Conservation (phyloP, 2,888 invertebrate species). For the Ophion ventricosus region DNA sequence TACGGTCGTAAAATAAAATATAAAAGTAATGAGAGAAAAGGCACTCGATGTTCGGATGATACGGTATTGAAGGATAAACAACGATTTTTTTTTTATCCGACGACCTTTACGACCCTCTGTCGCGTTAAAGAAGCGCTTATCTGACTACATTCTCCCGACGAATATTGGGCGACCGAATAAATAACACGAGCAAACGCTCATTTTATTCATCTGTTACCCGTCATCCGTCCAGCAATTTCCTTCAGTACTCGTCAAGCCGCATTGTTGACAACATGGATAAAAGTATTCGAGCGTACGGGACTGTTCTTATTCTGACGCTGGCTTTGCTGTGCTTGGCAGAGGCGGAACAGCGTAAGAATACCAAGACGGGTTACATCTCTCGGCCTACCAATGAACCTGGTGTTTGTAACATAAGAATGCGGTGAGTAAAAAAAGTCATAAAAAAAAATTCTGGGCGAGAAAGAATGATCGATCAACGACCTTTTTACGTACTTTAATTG, state of each 20-base stretch:
- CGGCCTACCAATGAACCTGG: conserved; percentile 81
- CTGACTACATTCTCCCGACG: conserved; percentile 3
- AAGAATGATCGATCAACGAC: neutral
- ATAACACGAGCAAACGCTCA: neutral
- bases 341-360: conserved; percentile 69
- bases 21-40: conserved; percentile 65
- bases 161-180: too few relatives aligned
- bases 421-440: conserved; percentile 84
- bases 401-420: conserved; percentile 87
- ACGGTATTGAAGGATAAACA: conserved; percentile 41
- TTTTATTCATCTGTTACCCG: conserved; percentile 1
- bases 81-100: conserved; percentile 48
- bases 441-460: neutral
- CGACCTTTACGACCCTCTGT: conserved; percentile 57
- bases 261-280: conserved; percentile 74
- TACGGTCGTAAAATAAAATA: conserved; percentile 78
- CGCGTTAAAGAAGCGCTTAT: conserved; percentile 43
- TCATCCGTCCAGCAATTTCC: conserved; percentile 38
- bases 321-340: conserved; percentile 63
- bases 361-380: conserved; percentile 71
- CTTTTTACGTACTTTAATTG: too few relatives aligned
- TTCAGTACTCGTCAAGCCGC: conserved; percentile 72
- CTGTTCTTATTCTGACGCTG: conserved; percentile 67
- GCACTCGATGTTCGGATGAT: conserved; percentile 5
- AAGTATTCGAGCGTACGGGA: conserved; percentile 57